phyloP scores from a whole-genome alignment of 2,888 invertebrate genomes.

The Tenthredo distinguenda region DNA sequence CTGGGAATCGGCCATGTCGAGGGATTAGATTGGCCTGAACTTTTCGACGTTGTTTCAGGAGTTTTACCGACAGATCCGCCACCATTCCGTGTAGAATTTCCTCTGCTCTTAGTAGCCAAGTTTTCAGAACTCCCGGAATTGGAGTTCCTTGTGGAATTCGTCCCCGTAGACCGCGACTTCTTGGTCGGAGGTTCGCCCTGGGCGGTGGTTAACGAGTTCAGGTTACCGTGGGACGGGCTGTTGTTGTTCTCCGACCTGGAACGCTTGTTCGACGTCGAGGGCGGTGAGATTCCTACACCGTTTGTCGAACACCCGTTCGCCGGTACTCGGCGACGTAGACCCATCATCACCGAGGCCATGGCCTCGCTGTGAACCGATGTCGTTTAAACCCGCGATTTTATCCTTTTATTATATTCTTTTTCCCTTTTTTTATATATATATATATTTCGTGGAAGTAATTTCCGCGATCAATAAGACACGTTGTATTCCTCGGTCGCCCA shows the following conservation, averaged over 20 bases:
- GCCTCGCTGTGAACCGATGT: constrained; percentile 40
- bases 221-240: constrained; percentile 76
- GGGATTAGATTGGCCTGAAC: constrained; percentile 63
- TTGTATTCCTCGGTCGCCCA: background rate
- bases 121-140: constrained; percentile 20
- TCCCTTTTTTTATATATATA: background rate
- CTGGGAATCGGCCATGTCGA: constrained; percentile 62
- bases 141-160: constrained; percentile 61
- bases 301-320: constrained; percentile 69
- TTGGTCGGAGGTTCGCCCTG: constrained; percentile 72
- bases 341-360: constrained; percentile 77
- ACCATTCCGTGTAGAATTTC: constrained; percentile 20
- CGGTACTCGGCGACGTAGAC: constrained; percentile 75
- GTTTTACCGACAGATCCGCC: constrained; percentile 34
- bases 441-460: constrained; percentile 26
- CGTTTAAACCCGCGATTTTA: background rate
- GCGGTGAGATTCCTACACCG: constrained; percentile 64
- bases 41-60: constrained; percentile 55
- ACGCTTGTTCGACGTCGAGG: constrained; percentile 69
- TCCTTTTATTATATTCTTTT: background rate
- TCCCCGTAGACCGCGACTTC: constrained; percentile 71
- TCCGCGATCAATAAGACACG: constrained; percentile 44
- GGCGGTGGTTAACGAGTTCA: constrained; percentile 70
- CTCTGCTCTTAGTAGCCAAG: constrained; percentile 28
- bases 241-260: constrained; percentile 76